Conservation (phyloP, 2,797 vertebrate species). For the Lepus townsendii region DNA sequence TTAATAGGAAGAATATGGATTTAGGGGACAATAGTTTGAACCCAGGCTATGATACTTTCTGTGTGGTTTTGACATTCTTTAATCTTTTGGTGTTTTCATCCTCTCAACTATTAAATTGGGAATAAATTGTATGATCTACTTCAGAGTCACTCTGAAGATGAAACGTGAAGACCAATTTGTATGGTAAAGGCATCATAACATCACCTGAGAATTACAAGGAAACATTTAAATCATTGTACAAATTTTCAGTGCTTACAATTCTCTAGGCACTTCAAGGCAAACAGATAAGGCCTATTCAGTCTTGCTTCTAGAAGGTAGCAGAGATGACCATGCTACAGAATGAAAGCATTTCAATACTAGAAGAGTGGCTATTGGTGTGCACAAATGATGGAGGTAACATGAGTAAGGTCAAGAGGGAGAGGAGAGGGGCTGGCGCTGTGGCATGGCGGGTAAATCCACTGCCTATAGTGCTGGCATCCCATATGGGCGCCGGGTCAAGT, state of each 20-base stretch:
- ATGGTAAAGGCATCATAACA: background rate
- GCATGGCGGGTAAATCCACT: too few species aligned
- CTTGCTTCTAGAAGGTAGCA: slow-evolving; percentile 28
- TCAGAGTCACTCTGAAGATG: slow-evolving; percentile 11
- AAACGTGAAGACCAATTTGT: slow-evolving; percentile 8
- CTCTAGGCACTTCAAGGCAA: background rate
- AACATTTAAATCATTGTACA: background rate
- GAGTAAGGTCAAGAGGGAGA: too few species aligned
- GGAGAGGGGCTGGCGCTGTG: too few species aligned
- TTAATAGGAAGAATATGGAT: background rate
- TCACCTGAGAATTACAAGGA: background rate
- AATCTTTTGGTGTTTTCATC: background rate
- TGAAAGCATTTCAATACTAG: too few species aligned
- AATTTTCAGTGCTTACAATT: background rate
- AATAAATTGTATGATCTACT: background rate
- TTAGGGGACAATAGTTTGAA: background rate
- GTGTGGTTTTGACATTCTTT: background rate
- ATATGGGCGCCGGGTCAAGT: too few species aligned
- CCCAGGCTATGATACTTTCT: background rate
- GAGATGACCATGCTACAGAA: background rate
- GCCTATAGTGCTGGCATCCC: too few species aligned
- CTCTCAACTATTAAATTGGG: slow-evolving; percentile 5
- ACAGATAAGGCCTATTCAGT: background rate
- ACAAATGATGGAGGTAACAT: background rate
- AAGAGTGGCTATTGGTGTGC: background rate